Conservation (phyloP, 2,888 invertebrate genomes). For the Folsomia candida region DNA sequence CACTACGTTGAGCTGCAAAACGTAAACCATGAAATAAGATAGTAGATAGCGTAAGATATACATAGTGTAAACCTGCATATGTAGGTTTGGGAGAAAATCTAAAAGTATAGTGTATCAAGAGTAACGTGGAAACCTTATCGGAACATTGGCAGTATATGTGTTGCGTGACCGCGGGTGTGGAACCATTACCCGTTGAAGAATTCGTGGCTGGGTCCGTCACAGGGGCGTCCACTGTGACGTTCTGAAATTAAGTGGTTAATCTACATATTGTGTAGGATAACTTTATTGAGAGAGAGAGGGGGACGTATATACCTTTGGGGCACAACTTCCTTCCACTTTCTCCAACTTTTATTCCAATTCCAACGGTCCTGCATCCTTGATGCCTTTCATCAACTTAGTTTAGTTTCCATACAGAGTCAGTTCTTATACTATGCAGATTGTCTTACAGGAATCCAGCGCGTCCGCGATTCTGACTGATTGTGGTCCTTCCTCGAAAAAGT, state of each 20-base stretch:
- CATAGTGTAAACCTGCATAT: too few species aligned
- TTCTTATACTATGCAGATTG: slow-evolving; percentile 1
- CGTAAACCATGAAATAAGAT: neutral
- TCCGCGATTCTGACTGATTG: slow-evolving; percentile 25
- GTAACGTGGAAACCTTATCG: too few species aligned
- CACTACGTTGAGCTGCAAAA: slow-evolving; percentile 14
- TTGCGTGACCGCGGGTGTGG: neutral
- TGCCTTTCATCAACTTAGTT: neutral
- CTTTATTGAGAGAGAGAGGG: too few species aligned
- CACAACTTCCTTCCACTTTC: neutral
- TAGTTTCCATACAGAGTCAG: too few species aligned
- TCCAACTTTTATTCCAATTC: neutral
- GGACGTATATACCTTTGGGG: neutral
- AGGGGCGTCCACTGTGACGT: too few species aligned
- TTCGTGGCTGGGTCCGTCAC: too few species aligned
- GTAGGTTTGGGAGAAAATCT: neutral
- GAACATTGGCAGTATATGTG: neutral
- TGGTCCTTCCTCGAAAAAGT: slow-evolving; percentile 23
- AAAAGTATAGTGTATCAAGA: neutral
- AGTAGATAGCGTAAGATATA: too few species aligned
- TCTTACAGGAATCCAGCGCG: slow-evolving; percentile 25
- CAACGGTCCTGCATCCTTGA: slow-evolving; percentile 9
- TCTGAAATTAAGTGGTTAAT: too few species aligned
- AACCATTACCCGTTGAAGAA: neutral
- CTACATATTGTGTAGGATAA: too few species aligned